These are phyloP conservation scores for Temnothorax curvispinosus DNA, from an alignment of 1,140 invertebrate species.

Conservation along the genomic window DNA sequence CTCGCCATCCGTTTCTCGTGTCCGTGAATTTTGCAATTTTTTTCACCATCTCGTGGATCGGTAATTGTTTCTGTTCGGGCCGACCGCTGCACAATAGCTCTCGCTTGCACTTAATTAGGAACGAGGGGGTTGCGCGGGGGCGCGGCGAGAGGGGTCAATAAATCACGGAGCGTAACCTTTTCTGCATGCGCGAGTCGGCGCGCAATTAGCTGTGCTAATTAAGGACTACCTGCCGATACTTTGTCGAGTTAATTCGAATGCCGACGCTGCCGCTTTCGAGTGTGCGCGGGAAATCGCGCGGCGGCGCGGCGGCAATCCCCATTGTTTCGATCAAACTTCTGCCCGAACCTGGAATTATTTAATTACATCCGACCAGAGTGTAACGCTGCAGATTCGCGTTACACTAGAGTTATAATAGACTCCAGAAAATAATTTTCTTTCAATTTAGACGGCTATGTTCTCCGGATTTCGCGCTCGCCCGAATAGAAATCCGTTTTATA, in stretches of 20 bases:
- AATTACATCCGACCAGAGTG: constrained; percentile 48
- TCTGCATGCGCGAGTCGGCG: constrained; percentile 74
- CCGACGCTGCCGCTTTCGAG: constrained; percentile 47
- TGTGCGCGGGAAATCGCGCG: constrained; percentile 42
- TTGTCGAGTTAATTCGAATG: constrained; percentile 80
- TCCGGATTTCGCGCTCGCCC: not conserved
- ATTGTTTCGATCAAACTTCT: constrained; percentile 61
- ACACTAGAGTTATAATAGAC: not conserved
- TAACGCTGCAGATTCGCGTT: constrained; percentile 15
- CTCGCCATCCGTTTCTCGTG: constrained; percentile 13
- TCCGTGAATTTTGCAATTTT: constrained; percentile 68
- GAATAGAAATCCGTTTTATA: not conserved
- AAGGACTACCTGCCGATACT: constrained; percentile 80
- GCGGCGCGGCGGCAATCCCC: constrained; percentile 25
- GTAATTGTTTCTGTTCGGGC: constrained; percentile 73
- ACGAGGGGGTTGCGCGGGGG: constrained; percentile 58
- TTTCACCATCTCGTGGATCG: constrained; percentile 61
- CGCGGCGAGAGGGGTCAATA: constrained; percentile 72
- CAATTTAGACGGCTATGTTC: constrained; percentile 12
- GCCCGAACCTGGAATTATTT: constrained; percentile 64
- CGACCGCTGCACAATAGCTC: constrained; percentile 69
- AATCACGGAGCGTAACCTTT: constrained; percentile 80
- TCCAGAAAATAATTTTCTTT: constrained; percentile 31
- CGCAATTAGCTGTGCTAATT: constrained; percentile 82
- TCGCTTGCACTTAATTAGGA: constrained; percentile 79